phyloP scores from a whole-genome alignment of 2,113 vertebrate species.

The Ophiodon elongatus region DNA sequence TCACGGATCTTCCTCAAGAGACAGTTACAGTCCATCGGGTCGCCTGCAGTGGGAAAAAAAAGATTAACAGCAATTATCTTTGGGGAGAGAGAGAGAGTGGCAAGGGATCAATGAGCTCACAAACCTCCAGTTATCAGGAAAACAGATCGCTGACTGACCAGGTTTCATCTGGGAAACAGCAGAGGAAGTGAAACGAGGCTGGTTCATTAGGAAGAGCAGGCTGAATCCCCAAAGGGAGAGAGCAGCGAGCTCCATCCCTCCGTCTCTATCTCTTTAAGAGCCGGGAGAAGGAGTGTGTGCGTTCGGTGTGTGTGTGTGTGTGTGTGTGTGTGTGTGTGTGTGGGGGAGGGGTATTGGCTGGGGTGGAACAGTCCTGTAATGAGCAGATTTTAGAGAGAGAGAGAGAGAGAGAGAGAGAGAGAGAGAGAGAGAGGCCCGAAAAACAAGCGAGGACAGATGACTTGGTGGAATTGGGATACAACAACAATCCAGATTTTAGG shows the following conservation, averaged over 20 bases:
- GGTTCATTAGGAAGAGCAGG: slow-evolving; percentile 79
- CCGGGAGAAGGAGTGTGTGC: slow-evolving; percentile 73
- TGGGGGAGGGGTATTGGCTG: slow-evolving; percentile 86
- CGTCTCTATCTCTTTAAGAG: slow-evolving; percentile 87
- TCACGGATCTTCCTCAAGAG: neutral
- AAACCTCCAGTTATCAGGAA: slow-evolving; percentile 45
- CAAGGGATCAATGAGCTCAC: slow-evolving; percentile 44
- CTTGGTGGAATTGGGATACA: slow-evolving; percentile 79
- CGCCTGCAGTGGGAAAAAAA: slow-evolving; percentile 1
- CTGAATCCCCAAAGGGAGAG: slow-evolving; percentile 67
- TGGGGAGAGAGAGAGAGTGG: neutral
- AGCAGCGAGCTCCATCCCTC: slow-evolving; percentile 62
- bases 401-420: slow-evolving; percentile 56
- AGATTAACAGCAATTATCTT: slow-evolving; percentile 34
- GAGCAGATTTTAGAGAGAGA: slow-evolving; percentile 83
- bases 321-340: slow-evolving; percentile 72
- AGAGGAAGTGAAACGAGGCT: slow-evolving; percentile 68
- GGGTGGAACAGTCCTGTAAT: slow-evolving; percentile 88
- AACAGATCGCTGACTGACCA: slow-evolving; percentile 69
- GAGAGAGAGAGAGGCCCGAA: slow-evolving; percentile 48
- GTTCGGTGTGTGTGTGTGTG: slow-evolving; percentile 61
- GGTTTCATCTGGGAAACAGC: slow-evolving; percentile 47
- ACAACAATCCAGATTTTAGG: slow-evolving; percentile 56
- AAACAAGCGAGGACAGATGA: slow-evolving; percentile 76
- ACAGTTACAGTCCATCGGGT: neutral